phyloP scores from a whole-genome alignment of 1,140 invertebrate species.

The Teleogryllus occipitalis region DNA sequence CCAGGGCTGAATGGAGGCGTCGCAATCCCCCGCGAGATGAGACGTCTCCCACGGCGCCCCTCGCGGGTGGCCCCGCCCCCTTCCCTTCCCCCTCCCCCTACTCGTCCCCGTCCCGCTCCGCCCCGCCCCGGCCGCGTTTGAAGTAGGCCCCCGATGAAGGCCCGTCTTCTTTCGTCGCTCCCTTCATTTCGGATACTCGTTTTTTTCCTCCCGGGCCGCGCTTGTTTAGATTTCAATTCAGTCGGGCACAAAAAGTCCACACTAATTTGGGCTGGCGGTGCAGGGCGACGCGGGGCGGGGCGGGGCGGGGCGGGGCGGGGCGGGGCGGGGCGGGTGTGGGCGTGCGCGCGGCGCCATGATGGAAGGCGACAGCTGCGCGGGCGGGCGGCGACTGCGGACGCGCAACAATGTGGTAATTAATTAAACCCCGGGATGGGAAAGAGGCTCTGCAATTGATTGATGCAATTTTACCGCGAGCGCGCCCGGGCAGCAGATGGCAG shows the following conservation, averaged over 20 bases:
- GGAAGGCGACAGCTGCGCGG: neutral
- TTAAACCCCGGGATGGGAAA: neutral
- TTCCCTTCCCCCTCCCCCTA: too few species aligned
- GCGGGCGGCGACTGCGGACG: neutral
- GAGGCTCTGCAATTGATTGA: neutral
- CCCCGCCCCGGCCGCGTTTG: neutral
- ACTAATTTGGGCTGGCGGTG: neutral
- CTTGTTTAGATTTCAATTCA: conserved; percentile 1
- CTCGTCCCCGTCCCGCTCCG: too few species aligned
- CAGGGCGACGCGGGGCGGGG: too few species aligned
- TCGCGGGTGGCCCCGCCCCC: too few species aligned
- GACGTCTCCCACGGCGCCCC: too few species aligned
- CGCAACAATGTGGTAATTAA: conserved; percentile 4
- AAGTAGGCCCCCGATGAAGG: neutral
- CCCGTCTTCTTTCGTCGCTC: neutral
- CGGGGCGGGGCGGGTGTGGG: too few species aligned
- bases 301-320: too few species aligned
- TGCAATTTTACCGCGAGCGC: neutral
- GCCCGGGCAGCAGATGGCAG: neutral
- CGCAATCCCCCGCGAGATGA: too few species aligned
- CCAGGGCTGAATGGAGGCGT: too few species aligned
- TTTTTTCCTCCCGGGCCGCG: neutral
- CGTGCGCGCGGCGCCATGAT: neutral
- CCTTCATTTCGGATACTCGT: neutral
- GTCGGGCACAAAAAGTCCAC: neutral